Evolutionary conservation across 1,140 invertebrate genomes (phyloP).

Genomic region (Habropoda laboriosa): DNA sequence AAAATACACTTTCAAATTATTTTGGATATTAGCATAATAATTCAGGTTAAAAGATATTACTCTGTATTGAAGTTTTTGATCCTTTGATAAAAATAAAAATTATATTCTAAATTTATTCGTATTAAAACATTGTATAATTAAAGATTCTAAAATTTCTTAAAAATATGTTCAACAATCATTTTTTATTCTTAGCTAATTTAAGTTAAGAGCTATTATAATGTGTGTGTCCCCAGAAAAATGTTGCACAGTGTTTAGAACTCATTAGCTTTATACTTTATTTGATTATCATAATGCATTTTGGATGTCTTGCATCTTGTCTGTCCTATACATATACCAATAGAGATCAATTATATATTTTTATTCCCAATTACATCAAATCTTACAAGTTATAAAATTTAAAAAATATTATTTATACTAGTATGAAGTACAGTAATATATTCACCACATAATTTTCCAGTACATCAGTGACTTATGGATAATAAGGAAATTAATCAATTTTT

Average conservation of each 20-base stretch:
- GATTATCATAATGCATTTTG: slow-evolving; percentile 59
- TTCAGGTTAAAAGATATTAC: not conserved
- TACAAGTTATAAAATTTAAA: not conserved
- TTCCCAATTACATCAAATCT: not conserved
- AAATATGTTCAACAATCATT: slow-evolving; percentile 27
- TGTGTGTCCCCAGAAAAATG: slow-evolving; percentile 36
- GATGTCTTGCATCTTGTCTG: slow-evolving; percentile 65
- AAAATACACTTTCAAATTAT: not conserved
- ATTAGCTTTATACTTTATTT: slow-evolving; percentile 59
- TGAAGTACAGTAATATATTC: slow-evolving; percentile 3
- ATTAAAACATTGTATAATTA: too few relatives aligned
- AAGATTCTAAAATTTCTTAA: not conserved
- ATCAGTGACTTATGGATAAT: not conserved
- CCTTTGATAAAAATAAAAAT: not conserved
- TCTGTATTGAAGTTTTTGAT: too few relatives aligned
- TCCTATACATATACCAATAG: slow-evolving; percentile 28
- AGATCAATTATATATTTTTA: slow-evolving; percentile 27
- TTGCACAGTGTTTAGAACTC: slow-evolving; percentile 52
- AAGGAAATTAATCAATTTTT: slow-evolving; percentile 1
- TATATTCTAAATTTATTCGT: not conserved
- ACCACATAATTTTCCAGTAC: not conserved
- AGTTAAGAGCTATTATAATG: slow-evolving; percentile 29
- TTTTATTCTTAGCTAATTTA: slow-evolving; percentile 34
- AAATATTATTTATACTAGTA: slow-evolving; percentile 11
- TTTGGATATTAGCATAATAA: not conserved